Evolutionary conservation across 1,140 invertebrate genomes (phyloP).

Genomic region (Gryllus bimaculatus): DNA sequence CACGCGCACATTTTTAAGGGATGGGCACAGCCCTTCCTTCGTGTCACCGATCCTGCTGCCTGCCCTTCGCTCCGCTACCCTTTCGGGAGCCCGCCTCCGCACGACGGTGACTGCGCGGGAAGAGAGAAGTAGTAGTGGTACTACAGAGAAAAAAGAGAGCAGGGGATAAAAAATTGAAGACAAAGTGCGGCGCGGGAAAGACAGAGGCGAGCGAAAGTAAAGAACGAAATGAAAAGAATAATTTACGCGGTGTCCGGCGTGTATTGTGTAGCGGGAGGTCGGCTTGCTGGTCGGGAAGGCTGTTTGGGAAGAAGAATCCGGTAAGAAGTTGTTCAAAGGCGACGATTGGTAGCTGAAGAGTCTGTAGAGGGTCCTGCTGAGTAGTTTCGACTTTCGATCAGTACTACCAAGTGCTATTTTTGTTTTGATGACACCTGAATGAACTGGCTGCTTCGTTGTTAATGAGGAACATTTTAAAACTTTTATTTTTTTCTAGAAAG

Average conservation of each 20-base stretch:
- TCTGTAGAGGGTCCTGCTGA: too few relatives aligned
- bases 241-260: neutral
- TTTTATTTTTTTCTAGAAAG: too few relatives aligned
- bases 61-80: too few relatives aligned
- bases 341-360: too few relatives aligned
- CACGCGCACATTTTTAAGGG: neutral
- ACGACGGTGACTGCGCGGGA: neutral
- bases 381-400: too few relatives aligned
- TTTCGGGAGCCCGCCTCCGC: too few relatives aligned
- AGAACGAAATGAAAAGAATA: constrained; percentile 1
- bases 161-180: neutral
- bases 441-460: too few relatives aligned
- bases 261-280: neutral
- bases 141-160: neutral
- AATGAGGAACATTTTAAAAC: too few relatives aligned
- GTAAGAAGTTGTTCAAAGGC: neutral
- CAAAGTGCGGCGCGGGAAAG: neutral
- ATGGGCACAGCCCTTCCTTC: neutral
- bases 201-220: neutral
- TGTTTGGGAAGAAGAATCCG: neutral
- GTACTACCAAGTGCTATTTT: too few relatives aligned
- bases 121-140: neutral
- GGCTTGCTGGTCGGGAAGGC: too few relatives aligned
- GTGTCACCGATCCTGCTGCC: too few relatives aligned
- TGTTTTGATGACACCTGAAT: too few relatives aligned